Conservation (phyloP, 2,113 vertebrate species). For the Stegastes partitus region DNA sequence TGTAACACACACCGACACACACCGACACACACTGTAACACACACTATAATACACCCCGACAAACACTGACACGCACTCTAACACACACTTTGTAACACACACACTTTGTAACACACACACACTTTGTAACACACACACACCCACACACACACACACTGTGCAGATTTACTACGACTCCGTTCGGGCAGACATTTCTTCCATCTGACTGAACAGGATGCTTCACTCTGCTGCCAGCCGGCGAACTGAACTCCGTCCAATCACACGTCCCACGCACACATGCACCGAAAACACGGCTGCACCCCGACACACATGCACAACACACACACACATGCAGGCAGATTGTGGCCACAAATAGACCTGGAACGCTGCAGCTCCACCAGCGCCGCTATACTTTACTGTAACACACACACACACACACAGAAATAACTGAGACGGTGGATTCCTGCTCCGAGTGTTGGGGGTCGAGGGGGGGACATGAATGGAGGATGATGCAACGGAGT, state of each 20-base stretch:
- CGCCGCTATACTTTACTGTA: conserved; percentile 82
- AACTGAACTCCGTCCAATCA: conserved; percentile 53
- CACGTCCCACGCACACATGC: conserved; percentile 66
- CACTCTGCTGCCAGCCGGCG: conserved; percentile 87
- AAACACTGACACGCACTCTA: not conserved
- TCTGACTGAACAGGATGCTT: conserved; percentile 78
- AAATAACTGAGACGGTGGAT: conserved; percentile 92
- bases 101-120: too few relatives aligned
- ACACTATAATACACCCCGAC: not conserved
- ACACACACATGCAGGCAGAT: conserved; percentile 74
- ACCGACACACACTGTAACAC: not conserved
- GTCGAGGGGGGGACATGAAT: conserved; percentile 19
- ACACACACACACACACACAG: conserved; percentile 75
- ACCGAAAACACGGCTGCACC: conserved; percentile 34
- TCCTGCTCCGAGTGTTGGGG: conserved; percentile 81
- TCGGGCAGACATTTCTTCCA: conserved; percentile 30
- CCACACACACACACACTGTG: not conserved
- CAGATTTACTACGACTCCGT: conserved; percentile 62
- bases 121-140: not conserved
- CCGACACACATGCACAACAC: not conserved
- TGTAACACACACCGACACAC: not conserved
- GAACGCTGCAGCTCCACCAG: conserved; percentile 92
- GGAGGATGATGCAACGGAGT: too few relatives aligned
- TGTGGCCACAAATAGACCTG: conserved; percentile 92
- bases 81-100: too few relatives aligned